Conservation (phyloP, 2,888 invertebrate genomes). For the Lamellibrachia satsuma region DNA sequence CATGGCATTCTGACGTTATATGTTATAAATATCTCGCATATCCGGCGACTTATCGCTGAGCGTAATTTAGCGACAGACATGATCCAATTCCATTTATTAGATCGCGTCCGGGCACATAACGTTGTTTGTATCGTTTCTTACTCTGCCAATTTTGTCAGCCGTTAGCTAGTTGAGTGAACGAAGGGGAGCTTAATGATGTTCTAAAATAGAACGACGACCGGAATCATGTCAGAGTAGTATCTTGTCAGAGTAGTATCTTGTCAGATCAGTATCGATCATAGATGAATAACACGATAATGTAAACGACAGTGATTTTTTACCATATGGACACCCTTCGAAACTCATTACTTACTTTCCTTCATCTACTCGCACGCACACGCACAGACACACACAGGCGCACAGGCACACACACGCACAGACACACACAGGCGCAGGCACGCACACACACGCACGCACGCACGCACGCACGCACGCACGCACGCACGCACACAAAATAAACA, state of each 20-base stretch:
- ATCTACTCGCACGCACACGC: no score
- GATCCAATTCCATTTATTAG: neutral
- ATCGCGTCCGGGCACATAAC: neutral
- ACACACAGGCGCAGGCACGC: no score
- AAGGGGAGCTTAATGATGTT: neutral
- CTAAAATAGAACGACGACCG: neutral
- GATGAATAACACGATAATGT: neutral
- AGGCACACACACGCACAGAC: no score
- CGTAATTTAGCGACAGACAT: neutral
- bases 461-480: no score
- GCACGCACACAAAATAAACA: no score
- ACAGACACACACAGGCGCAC: no score
- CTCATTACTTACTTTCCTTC: no score
- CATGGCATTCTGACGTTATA: neutral
- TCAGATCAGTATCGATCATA: neutral
- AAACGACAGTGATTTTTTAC: no score
- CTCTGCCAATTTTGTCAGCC: neutral
- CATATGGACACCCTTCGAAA: no score
- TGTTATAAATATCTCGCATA: neutral
- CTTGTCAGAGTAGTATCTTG: neutral
- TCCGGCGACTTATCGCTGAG: neutral
- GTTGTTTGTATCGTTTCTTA: neutral
- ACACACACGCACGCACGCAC: no score
- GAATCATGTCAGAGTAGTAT: neutral
- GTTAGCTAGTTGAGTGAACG: neutral